Conservation (phyloP, 1,140 invertebrate genomes). For the Drosophila novamexicana region DNA sequence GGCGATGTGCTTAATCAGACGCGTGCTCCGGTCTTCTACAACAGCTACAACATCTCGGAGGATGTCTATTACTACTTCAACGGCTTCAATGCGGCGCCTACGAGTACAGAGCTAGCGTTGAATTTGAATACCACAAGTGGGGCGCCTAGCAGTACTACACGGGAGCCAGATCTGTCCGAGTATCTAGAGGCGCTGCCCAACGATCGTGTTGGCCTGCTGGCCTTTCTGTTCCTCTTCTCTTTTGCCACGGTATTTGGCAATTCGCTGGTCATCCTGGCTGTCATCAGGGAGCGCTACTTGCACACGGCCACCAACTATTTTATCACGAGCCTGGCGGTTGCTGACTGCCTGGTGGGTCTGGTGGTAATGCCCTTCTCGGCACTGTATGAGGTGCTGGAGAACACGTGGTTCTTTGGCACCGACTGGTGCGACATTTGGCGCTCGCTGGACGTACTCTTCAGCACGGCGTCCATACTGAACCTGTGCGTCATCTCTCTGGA, state of each 20-base stretch:
- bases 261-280: slow-evolving; percentile 96
- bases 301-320: slow-evolving; percentile 99
- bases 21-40: slow-evolving; percentile 61
- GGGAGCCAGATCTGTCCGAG: slow-evolving; percentile 74
- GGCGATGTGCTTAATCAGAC: slow-evolving; percentile 61
- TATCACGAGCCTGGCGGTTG: slow-evolving; percentile 97
- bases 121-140: slow-evolving; percentile 28
- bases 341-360: slow-evolving; percentile 97
- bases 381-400: slow-evolving; percentile 93
- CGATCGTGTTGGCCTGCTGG: slow-evolving; percentile 91
- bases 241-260: slow-evolving; percentile 98
- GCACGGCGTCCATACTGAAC: slow-evolving; percentile 97
- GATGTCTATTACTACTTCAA: slow-evolving; percentile 81
- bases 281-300: slow-evolving; percentile 94
- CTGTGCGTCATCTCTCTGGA: slow-evolving; percentile 99
- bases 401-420: slow-evolving; percentile 93
- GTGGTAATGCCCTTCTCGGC: slow-evolving; percentile 99
- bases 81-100: slow-evolving; percentile 57
- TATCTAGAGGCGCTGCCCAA: slow-evolving; percentile 86
- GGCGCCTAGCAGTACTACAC: slow-evolving; percentile 51
- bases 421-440: slow-evolving; percentile 98
- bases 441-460: slow-evolving; percentile 97
- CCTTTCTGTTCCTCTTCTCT: slow-evolving; percentile 95
- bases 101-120: slow-evolving; percentile 56
- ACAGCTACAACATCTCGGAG: slow-evolving; percentile 80